Base-by-base conservation (phyloP, 2,888 invertebrate genomes). In the Sphaeridia pumilis region DNA sequence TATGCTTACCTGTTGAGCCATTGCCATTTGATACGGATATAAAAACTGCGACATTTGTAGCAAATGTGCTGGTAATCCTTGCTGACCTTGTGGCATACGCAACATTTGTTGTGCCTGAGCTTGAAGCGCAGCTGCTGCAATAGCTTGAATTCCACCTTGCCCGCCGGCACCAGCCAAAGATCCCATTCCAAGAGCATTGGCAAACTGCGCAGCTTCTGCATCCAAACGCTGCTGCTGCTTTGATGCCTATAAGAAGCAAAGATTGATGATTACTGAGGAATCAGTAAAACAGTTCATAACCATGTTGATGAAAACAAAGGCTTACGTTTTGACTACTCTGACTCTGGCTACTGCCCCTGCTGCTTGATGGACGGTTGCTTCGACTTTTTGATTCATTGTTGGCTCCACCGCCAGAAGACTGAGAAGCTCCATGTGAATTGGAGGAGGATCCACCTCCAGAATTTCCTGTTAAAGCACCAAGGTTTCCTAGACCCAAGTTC, bases 1-100 rank as follows among this genome's bases (percentile, higher is more conserved):
- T n/a, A n/a, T n/a, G n/a, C 20, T 57, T 47, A 61, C 71, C 64
- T 73, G 72, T 64, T 73, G 72, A 22, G 70, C 69, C 68, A 69
- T 67, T 2, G 87, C 87, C 68, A 89, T 76, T 73, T 89, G 88
- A 74, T 89, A 89, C 3, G 87, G 87, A 73, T 88, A 89, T 53
- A 89, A 76, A 49, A 90, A 76, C 43, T 89, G 89, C 28, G 83
- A 83, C 73, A 89, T 87, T 67, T 87, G 87, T 73, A 87, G 80
- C 82, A 90, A 84, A 70, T 89, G 88, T 42, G 88, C 85, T 43
- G 87, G 86, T 69, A 71, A 77, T 65, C 67, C 78, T 71, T 77
- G 80, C 71, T 63, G 65, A 71, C 66, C 78, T 34, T 59, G 61
- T 47, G 66, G 66, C 73, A 87, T 84, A 78, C 87, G 78, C 50